A percentile compares a stretch with the other conserved stretches of the same genome.
Conservation (phyloP, 92 coral and sea anemone genomes). For the Muricea muricata region DNA sequence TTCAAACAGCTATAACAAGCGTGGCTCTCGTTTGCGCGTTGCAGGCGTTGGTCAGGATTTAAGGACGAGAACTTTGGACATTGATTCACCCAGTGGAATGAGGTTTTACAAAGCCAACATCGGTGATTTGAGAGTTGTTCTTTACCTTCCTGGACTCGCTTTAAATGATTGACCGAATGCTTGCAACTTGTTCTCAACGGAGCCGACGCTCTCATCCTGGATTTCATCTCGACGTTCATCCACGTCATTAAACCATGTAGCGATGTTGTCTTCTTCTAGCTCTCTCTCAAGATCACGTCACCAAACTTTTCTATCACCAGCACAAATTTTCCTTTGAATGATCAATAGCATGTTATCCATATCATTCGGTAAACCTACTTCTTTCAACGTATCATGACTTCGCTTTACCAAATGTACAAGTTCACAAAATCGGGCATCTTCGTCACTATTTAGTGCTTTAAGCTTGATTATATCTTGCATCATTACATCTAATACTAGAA, state of each 20-base stretch:
- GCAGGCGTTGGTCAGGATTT: constrained; percentile 50
- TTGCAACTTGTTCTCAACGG: constrained; percentile 23
- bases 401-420: constrained; percentile 45
- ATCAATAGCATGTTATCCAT: constrained; percentile 56
- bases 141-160: constrained; percentile 9
- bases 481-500: constrained; percentile 48
- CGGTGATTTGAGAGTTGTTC: constrained; percentile 23
- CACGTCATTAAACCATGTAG: constrained; percentile 53
- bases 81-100: constrained; percentile 69
- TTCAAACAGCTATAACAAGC: constrained; percentile 58
- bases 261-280: constrained; percentile 35
- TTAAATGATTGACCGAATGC: constrained; percentile 26
- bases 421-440: constrained; percentile 57
- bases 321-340: constrained; percentile 37
- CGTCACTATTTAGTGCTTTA: constrained; percentile 33
- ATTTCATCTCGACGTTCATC: constrained; percentile 24
- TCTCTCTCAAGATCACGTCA: constrained; percentile 34
- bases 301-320: constrained; percentile 32
- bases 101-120: constrained; percentile 64
- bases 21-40: constrained; percentile 56
- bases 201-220: constrained; percentile 37
- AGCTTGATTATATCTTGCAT: constrained; percentile 48
- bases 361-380: constrained; percentile 43
- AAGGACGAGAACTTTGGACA: constrained; percentile 58
- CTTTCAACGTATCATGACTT: constrained; percentile 46